A percentile compares a stretch with the other conserved stretches of the same genome.
These are phyloP conservation scores for Simalia tracyae DNA, from an alignment of 2,797 vertebrate species.

Conservation along the genomic window DNA sequence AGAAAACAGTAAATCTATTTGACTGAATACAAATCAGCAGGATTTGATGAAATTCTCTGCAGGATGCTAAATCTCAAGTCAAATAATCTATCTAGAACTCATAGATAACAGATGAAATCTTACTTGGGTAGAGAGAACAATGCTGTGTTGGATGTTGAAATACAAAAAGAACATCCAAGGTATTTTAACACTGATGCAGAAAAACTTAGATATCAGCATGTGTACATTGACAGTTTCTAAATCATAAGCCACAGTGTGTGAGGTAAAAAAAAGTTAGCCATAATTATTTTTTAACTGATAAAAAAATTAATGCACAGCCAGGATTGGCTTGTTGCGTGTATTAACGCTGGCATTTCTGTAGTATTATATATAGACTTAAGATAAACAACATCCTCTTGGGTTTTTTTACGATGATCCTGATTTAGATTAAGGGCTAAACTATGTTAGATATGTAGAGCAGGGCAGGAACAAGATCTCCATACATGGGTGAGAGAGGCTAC, in stretches of 20 bases:
- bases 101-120: conserved; percentile 2
- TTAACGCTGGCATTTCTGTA: not conserved
- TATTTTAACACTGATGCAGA: not conserved
- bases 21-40: not conserved
- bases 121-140: not conserved
- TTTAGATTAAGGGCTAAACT: not conserved
- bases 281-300: not conserved
- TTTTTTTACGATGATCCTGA: not conserved
- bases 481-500: not conserved
- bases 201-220: not conserved
- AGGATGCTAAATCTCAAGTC: not conserved
- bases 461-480: not conserved
- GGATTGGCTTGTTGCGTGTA: not conserved
- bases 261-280: not conserved
- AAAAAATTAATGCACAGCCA: not conserved
- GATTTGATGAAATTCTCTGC: conserved; percentile 20
- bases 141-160: not conserved
- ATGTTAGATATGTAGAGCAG: not conserved
- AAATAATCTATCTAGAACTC: conserved; percentile 2
- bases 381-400: not conserved
- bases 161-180: not conserved
- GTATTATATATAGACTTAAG: not conserved
- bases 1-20: conserved; percentile 3
- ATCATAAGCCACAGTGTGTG: not conserved
- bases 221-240: not conserved